A percentile compares a stretch with the other conserved stretches of the same genome.
These are phyloP conservation scores for Bettongia penicillata DNA, from an alignment of 2,113 vertebrate species.

Conservation along the genomic window DNA sequence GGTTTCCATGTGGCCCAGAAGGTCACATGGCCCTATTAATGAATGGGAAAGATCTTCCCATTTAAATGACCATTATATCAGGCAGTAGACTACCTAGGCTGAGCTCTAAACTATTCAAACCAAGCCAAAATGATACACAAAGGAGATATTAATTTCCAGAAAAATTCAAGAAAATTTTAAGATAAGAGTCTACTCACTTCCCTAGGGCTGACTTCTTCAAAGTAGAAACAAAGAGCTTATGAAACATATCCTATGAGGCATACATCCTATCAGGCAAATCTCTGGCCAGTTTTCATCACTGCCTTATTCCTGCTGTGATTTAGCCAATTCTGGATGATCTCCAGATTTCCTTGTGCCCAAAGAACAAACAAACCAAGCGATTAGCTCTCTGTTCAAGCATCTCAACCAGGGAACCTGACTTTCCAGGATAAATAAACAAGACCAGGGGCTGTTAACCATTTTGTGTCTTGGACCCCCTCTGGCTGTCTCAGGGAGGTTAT, in stretches of 20 bases:
- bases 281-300: background rate
- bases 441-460: background rate
- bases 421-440: background rate
- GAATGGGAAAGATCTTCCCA: no score
- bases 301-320: background rate
- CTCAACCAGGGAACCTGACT: background rate
- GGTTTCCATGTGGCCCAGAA: no score
- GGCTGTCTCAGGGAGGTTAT: background rate
- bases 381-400: background rate
- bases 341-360: background rate
- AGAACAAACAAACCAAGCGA: background rate
- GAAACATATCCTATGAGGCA: background rate
- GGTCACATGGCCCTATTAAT: no score
- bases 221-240: background rate
- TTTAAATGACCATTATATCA: no score
- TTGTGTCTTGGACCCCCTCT: background rate
- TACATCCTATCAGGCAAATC: background rate
- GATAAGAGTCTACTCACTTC: background rate
- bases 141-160: background rate
- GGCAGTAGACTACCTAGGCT: background rate
- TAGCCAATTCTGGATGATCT: background rate
- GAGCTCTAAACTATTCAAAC: background rate
- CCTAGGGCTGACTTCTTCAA: background rate
- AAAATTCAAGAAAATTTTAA: background rate
- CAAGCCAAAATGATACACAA: background rate